Evolutionary conservation across 2,888 invertebrate genomes (phyloP).

Genomic region (Troides aeacus): DNA sequence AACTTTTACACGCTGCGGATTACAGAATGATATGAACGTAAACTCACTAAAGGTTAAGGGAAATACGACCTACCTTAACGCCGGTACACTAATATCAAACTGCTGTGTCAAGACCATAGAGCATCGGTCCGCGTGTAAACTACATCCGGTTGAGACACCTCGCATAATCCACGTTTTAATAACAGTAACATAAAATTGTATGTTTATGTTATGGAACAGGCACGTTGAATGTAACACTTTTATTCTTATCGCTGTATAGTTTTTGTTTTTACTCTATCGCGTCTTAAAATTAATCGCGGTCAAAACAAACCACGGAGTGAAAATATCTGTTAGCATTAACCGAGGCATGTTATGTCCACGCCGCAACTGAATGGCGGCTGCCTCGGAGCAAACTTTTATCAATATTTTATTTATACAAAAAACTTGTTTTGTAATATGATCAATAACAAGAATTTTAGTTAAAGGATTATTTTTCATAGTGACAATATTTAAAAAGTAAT

Average conservation of each 20-base stretch:
- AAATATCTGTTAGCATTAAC: constrained; percentile 29
- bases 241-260: constrained; percentile 8
- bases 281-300: constrained; percentile 12
- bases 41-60: background rate
- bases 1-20: constrained; percentile 34
- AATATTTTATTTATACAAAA: constrained; percentile 30
- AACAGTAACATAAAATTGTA: constrained; percentile 12
- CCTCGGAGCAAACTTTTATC: constrained; percentile 33
- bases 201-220: background rate
- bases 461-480: constrained; percentile 15
- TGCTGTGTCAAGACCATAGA: constrained; percentile 8
- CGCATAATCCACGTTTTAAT: constrained; percentile 20
- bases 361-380: constrained; percentile 36
- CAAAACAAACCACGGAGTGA: constrained; percentile 16
- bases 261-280: constrained; percentile 17
- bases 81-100: constrained; percentile 4
- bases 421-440: constrained; percentile 29
- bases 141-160: constrained; percentile 25
- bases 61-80: constrained; percentile 26
- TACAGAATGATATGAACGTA: background rate
- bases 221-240: background rate
- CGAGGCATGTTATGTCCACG: constrained; percentile 33
- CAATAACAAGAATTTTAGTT: constrained; percentile 11
- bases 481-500: background rate
- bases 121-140: constrained; percentile 14